Evolutionary conservation across 1,140 invertebrate genomes (phyloP).

Genomic region (Antheraea mylitta): DNA sequence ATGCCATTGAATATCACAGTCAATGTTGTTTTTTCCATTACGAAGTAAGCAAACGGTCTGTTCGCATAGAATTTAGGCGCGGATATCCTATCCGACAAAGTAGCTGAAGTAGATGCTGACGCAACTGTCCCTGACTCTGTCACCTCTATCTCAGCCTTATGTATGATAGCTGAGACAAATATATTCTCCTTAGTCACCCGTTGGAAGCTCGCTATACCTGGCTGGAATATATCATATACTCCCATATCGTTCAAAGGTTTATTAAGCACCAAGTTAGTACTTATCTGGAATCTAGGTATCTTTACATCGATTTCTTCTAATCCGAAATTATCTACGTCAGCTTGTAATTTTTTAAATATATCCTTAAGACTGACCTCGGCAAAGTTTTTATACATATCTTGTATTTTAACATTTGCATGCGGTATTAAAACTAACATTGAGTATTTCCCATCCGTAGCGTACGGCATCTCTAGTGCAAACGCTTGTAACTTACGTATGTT

Average conservation of each 20-base stretch:
- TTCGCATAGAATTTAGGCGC: constrained; percentile 80
- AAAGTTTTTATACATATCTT: constrained; percentile 50
- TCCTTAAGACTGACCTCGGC: constrained; percentile 38
- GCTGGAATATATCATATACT: constrained; percentile 85
- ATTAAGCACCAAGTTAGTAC: constrained; percentile 82
- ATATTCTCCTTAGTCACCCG: constrained; percentile 80
- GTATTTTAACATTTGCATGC: constrained; percentile 40
- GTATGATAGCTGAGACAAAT: constrained; percentile 81
- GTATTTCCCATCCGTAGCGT: constrained; percentile 72
- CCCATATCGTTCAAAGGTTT: constrained; percentile 82
- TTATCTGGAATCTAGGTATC: constrained; percentile 85
- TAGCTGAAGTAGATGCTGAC: constrained; percentile 80
- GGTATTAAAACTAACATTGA: constrained; percentile 59
- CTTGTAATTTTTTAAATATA: constrained; percentile 66
- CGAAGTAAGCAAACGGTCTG: constrained; percentile 81
- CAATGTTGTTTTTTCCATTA: constrained; percentile 80
- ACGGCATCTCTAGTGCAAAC: constrained; percentile 73
- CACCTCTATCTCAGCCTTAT: constrained; percentile 89
- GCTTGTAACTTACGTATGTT: constrained; percentile 78
- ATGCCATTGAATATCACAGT: constrained; percentile 81
- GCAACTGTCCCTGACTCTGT: constrained; percentile 90
- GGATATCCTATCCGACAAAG: constrained; percentile 77
- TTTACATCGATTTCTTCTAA: constrained; percentile 81
- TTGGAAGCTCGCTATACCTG: constrained; percentile 81
- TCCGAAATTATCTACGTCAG: constrained; percentile 58